Base-by-base conservation (phyloP, 2,888 invertebrate genomes). In the Venustoraphidia nigricollis region DNA sequence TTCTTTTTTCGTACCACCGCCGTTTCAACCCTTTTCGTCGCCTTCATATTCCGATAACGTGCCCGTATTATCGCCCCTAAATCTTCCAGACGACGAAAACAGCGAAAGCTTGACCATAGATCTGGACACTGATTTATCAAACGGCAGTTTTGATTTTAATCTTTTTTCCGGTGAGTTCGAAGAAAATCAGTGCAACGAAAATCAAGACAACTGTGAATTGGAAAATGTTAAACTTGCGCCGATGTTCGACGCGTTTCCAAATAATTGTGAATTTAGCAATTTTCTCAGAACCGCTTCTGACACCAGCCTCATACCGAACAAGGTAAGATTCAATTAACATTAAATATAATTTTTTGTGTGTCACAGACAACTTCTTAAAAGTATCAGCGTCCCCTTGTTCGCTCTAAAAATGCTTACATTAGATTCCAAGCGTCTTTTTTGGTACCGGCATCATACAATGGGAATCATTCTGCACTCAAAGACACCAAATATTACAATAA, bases 231-330 rank as follows among this genome's bases (percentile, higher is more conserved):
- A 45, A 36, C 51, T 64, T 8, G 63, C 64, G 10, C 6, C 27
- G 1, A 58, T 17, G 17, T 9, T 10, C 44, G 35, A 34, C 44
- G n/a, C 34, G 41, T 3, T 35, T 50, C 27, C 27, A 27, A 27
- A 27, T 6, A 27, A 27, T 27, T 27, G 27, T 27, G 64, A 65
- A 44, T 66, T 66, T 49, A 62, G 59, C 41, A 59, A 57, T 41
- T 65, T 62, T 51, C 50, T 66, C 8, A 52, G 66, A 44, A 58
- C 48, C 40, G 53, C 57, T 2, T 57, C 62, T 6, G 27, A 27
- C 6, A 6, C 27, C 27, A 27, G 27, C 6, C 27, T 27, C 6
- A 27, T 27, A 27, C 27, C 27, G 6, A 27, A 27, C 27, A 27
- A 27, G 27, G 27, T 27, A 27, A 27, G 27, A 27, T 27, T 27